Base-by-base conservation (phyloP, 2,888 invertebrate genomes). In the Saturnia japonica region DNA sequence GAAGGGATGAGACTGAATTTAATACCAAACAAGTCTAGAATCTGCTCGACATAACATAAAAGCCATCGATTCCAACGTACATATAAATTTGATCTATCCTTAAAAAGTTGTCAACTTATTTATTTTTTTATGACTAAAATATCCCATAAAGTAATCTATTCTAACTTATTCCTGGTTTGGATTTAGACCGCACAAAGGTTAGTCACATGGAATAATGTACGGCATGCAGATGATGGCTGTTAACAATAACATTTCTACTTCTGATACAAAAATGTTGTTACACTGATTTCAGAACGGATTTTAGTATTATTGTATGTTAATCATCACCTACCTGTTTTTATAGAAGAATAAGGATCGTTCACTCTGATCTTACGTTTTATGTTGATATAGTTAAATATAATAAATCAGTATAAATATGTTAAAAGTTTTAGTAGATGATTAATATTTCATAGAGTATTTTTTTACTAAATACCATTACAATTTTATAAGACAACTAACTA, bases 81-180 rank as follows among this genome's bases (percentile, higher is more conserved):
- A n/a, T n/a, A n/a, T n/a, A n/a, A n/a, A n/a, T 8, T 47, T 8
- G 47, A 19, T 47, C 16, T 47, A 34, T 34, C 34, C 34, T n/a
- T n/a, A n/a, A n/a, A n/a, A n/a, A n/a, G n/a, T n/a, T 47, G 7
- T 47, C 1, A 47, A 47, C 0, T 47, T 16, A 14, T 6, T 47
- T 19, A 19, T 54, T 22, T 54, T 54, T 54, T 22, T 11, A 54
- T 54, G 7, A 22, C 11, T 1, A n/a, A 54, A 22, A 54, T 12
- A 60, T 60, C 57, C 57, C 57, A 28, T 60, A 28, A 60, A 28
- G 6, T 60, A 60, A 60, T 60, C 25, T 28, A 60, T 25, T 54
- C 8, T 11, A 22, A 11, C n/a, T 54, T 60, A 28, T 28, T 60
- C 14, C 14, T 6, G 12, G 14, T 60, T 60, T 60, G 3, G 25